Base-by-base conservation (phyloP, 2,888 invertebrate species). In the Polydesmus complanatus region DNA sequence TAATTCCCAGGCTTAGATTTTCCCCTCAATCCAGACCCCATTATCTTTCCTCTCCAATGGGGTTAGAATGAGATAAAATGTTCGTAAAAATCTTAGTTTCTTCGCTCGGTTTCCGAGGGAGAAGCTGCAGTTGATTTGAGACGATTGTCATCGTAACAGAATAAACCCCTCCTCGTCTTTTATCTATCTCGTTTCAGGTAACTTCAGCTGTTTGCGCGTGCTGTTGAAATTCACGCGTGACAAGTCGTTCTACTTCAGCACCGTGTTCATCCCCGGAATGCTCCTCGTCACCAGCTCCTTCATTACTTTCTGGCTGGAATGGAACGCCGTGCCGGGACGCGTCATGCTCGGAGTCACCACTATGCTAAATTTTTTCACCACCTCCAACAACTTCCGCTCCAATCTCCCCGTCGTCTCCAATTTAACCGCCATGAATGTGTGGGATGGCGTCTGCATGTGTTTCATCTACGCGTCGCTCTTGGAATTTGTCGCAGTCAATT, bases 331-430 rank as follows among this genome's bases (percentile, higher is more conserved):
- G 73, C 92, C 92, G 74, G 92, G 92, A 75, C 83, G 92, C 78
- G 92, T 92, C 73, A 92, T 93, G 91, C 91, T 93, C 80, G 92
- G 92, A 78, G 92, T 93, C 73, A 93, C 93, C 70, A 93, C 93
- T 77, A 93, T 93, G 92, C 85, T 93, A 84, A 93, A 92, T 80
- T 93, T 93, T 83, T 93, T 93, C 85, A 93, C 92, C 70, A 93
- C 92, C 62, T 72, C 73, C 65, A 70, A 72, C 66, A 69, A 67
- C 58, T 74, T 74, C 68, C 71, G 74, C 48, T 71, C 72, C 69
- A 92, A 91, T 58, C 79, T 93, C 71, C 93, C 93, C 23, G 92
- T 93, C 68, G 93, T 93, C 65, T 92, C 92, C 60, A 92, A 93
- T 76, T 77, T 93, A 70, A 91, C 91, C 60, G 93, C 93, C 53